Evolutionary conservation across 1,140 invertebrate genomes (phyloP).

Genomic region (Drosophila bocki): DNA sequence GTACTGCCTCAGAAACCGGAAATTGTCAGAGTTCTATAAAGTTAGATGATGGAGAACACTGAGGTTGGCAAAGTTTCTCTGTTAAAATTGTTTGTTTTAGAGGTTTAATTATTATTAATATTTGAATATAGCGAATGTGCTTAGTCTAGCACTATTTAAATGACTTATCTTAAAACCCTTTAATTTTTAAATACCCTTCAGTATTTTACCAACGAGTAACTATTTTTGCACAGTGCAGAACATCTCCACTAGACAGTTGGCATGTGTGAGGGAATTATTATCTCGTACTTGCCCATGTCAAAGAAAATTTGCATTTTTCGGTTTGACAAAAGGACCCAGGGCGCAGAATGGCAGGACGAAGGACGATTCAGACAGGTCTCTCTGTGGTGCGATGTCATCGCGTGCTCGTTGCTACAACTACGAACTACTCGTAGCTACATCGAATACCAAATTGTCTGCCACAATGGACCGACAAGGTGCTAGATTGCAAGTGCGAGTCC

Average conservation of each 20-base stretch:
- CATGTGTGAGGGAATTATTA: conserved; percentile 61
- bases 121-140: neutral
- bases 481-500: conserved; percentile 30
- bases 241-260: conserved; percentile 13
- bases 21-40: conserved; percentile 34
- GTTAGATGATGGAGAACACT: neutral
- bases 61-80: too few species aligned
- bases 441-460: conserved; percentile 53
- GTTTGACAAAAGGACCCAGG: conserved; percentile 50
- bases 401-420: conserved; percentile 20
- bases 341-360: conserved; percentile 7
- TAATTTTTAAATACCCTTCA: neutral
- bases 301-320: conserved; percentile 65
- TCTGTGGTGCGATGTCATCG: conserved; percentile 44
- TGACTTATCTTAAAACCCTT: too few species aligned
- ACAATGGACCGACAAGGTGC: conserved; percentile 51
- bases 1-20: conserved; percentile 37
- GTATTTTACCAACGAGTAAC: neutral
- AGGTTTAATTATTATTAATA: neutral
- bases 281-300: conserved; percentile 71
- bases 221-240: conserved; percentile 11
- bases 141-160: neutral
- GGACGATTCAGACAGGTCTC: conserved; percentile 26
- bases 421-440: conserved; percentile 9
- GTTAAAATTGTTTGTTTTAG: too few species aligned